phyloP scores from a whole-genome alignment of 2,113 vertebrate species.

The Alouatta palliata region DNA sequence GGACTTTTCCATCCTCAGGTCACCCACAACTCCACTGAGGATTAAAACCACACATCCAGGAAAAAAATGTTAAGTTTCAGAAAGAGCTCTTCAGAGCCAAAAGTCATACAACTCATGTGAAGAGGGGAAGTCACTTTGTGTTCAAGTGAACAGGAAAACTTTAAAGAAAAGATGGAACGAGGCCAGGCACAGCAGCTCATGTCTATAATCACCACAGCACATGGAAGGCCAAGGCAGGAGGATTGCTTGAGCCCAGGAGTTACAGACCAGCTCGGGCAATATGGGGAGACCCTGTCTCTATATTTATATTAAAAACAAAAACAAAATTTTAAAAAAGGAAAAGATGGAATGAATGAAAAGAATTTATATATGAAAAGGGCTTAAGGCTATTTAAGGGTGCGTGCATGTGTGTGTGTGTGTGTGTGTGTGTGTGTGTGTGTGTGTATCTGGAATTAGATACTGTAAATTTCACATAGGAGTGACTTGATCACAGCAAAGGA shows the following conservation, averaged over 20 bases:
- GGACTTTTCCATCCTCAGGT: not conserved
- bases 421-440: not conserved
- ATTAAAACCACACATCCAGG: not conserved
- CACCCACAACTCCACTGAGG: not conserved
- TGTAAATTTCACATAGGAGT: not conserved
- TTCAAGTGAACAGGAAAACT: not conserved
- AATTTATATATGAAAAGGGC: not conserved
- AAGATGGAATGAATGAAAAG: not conserved
- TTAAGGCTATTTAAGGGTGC: not conserved
- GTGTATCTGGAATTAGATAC: not conserved
- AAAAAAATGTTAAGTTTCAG: not conserved
- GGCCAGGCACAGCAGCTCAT: too few relatives aligned
- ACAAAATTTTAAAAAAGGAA: slow-evolving; percentile 12
- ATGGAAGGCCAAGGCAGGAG: too few relatives aligned
- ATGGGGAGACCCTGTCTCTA: too few relatives aligned
- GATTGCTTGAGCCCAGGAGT: too few relatives aligned
- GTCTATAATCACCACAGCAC: too few relatives aligned
- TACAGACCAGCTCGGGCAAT: too few relatives aligned
- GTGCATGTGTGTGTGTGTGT: not conserved
- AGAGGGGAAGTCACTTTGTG: not conserved
- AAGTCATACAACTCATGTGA: not conserved
- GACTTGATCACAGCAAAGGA: not conserved
- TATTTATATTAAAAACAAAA: too few relatives aligned
- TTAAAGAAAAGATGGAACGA: not conserved
- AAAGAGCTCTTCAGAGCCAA: not conserved